Percentiles rank a stretch among this genome's conserved stretches.
Conservation (phyloP, 2,888 invertebrate genomes). For the Disparrhopalites patrizii region DNA sequence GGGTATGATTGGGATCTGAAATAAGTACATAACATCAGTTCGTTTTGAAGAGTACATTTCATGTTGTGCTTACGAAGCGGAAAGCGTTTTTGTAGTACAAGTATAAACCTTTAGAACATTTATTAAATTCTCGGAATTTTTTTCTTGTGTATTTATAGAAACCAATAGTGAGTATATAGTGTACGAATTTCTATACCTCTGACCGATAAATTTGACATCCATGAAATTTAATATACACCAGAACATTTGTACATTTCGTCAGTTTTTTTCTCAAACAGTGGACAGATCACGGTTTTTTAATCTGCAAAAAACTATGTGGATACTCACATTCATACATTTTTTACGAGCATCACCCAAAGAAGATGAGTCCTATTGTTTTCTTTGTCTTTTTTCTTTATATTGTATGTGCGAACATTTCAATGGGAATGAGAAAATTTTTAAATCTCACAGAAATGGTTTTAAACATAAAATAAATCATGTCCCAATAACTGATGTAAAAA, state of each 20-base stretch:
- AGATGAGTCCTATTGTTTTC: background rate
- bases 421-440: no score
- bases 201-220: no score
- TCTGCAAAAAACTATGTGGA: no score
- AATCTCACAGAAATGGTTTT: background rate
- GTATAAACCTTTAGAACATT: background rate
- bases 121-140: no score
- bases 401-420: background rate
- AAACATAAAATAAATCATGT: background rate
- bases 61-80: conserved; percentile 16
- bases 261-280: background rate
- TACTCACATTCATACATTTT: no score
- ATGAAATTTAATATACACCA: no score
- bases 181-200: no score
- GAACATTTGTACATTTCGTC: background rate
- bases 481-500: background rate
- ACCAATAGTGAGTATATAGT: no score
- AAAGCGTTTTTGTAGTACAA: conserved; percentile 19
- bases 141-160: no score
- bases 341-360: background rate
- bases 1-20: no score
- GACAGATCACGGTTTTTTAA: conserved; percentile 11
- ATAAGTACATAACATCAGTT: no score
- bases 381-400: background rate
- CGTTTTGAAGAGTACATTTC: background rate